These are phyloP conservation scores for Dendrolimus kikuchii DNA, from an alignment of 1,140 invertebrate genomes.

Conservation along the genomic window DNA sequence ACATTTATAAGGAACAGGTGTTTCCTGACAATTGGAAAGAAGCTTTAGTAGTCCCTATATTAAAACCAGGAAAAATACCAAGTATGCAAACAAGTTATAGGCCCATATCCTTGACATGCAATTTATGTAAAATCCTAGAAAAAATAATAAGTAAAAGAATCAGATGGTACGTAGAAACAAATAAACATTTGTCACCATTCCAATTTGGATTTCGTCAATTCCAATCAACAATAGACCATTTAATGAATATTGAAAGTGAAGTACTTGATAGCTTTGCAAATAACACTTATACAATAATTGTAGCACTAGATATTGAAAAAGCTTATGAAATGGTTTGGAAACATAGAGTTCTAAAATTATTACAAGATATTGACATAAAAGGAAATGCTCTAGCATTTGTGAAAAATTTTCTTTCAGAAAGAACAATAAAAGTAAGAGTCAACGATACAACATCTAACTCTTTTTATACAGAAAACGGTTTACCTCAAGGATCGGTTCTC, in stretches of 20 bases:
- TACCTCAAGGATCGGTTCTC: conserved; percentile 17
- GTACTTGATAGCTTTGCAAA: conserved; percentile 15
- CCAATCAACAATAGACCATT: conserved; percentile 13
- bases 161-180: too few relatives aligned
- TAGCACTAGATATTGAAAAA: conserved; percentile 21
- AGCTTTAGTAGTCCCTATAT: conserved; percentile 19
- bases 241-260: conserved; percentile 20
- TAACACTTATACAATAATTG: conserved; percentile 10
- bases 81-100: conserved; percentile 16
- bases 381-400: conserved; percentile 20
- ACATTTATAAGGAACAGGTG: conserved; percentile 15
- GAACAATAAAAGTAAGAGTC: conserved; percentile 14
- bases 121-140: conserved; percentile 24
- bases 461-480: conserved; percentile 15
- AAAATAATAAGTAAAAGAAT: conserved; percentile 25
- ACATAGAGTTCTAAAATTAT: conserved; percentile 14
- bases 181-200: conserved; percentile 10
- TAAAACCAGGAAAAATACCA: conserved; percentile 18
- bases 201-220: conserved; percentile 19
- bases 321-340: conserved; percentile 27
- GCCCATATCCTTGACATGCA: conserved; percentile 21
- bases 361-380: conserved; percentile 13
- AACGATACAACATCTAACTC: conserved; percentile 12
- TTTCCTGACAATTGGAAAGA: conserved; percentile 19
- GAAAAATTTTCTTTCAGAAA: conserved; percentile 13